These are phyloP conservation scores for Limosa lapponica DNA, from an alignment of 2,797 vertebrate species.

Conservation along the genomic window DNA sequence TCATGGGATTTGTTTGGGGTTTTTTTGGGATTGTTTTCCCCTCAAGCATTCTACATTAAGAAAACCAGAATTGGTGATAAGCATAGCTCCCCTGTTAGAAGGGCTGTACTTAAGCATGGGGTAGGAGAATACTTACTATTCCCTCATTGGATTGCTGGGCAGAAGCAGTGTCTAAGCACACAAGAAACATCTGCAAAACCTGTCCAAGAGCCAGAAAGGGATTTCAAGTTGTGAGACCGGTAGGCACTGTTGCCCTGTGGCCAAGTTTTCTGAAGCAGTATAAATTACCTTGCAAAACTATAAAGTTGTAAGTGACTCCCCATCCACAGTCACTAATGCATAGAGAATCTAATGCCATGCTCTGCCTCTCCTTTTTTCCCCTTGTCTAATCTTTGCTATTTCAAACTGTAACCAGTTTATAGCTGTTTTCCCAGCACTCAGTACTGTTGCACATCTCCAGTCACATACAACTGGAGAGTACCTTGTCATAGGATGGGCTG, in stretches of 20 bases:
- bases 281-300: not conserved
- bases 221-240: not conserved
- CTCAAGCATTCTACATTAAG: not conserved
- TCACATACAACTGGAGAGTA: not conserved
- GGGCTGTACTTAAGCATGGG: not conserved
- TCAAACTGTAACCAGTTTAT: not conserved
- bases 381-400: not conserved
- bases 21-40: not conserved
- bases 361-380: not conserved
- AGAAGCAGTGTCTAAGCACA: not conserved
- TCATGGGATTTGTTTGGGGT: not conserved
- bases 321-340: not conserved
- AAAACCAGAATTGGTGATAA: not conserved
- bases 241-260: not conserved
- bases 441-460: not conserved
- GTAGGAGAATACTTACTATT: not conserved
- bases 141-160: not conserved
- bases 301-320: not conserved
- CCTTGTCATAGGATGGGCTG: not conserved
- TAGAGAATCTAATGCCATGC: not conserved
- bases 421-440: not conserved
- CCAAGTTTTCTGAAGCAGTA: not conserved
- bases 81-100: not conserved
- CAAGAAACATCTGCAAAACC: constrained; percentile 1
- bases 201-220: not conserved